phyloP scores from a whole-genome alignment of 2,888 invertebrate species.

The Epsilonema sp. region DNA sequence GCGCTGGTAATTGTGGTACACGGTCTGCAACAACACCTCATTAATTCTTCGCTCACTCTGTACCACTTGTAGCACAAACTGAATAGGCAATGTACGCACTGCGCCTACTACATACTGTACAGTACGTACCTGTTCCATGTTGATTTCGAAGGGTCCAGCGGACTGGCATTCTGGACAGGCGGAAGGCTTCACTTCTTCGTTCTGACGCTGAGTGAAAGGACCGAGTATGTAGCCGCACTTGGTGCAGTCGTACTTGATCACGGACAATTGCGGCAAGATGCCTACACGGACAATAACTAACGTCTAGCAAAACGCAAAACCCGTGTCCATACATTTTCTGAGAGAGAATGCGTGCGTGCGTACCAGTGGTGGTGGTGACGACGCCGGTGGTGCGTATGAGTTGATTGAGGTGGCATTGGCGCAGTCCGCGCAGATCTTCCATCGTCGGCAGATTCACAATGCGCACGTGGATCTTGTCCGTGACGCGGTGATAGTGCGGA shows the following conservation, averaged over 20 bases:
- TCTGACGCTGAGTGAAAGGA: conserved; percentile 78
- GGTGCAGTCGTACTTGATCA: conserved; percentile 90
- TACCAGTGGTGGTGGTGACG: conserved; percentile 70
- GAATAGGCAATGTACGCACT: background rate
- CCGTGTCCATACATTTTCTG: background rate
- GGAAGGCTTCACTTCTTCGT: conserved; percentile 78
- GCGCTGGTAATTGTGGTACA: conserved; percentile 94
- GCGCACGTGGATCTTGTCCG: conserved; percentile 46
- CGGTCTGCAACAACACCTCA: conserved; percentile 48
- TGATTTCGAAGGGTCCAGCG: conserved; percentile 79
- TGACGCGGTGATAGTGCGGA: conserved; percentile 83
- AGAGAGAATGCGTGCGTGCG: too few species aligned
- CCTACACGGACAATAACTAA: conserved; percentile 25
- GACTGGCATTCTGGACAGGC: conserved; percentile 96
- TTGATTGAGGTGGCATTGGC: conserved; percentile 58
- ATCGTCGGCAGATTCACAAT: conserved; percentile 83
- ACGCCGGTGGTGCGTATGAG: conserved; percentile 79
- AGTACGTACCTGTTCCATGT: conserved; percentile 54
- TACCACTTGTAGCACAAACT: too few species aligned
- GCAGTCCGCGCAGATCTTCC: conserved; percentile 79
- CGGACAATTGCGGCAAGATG: conserved; percentile 76
- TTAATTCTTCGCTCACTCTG: background rate
- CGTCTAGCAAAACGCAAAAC: background rate
- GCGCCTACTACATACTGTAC: background rate
- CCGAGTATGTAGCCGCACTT: conserved; percentile 84